phyloP scores from a whole-genome alignment of 2,113 vertebrate species.

The Rhabdornis inornatus region DNA sequence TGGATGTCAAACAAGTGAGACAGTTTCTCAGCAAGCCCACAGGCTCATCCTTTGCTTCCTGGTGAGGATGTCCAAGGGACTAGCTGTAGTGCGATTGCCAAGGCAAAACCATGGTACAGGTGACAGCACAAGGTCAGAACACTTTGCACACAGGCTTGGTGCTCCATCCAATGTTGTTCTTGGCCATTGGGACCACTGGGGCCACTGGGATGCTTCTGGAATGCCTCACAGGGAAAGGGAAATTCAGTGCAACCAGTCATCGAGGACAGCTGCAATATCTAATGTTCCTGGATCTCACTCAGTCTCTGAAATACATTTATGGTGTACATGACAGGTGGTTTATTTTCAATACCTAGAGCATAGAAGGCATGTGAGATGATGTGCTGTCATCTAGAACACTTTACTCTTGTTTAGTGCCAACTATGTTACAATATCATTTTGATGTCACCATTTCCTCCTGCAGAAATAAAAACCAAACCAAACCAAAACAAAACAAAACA shows the following conservation, averaged over 20 bases:
- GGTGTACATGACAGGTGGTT: constrained; percentile 1
- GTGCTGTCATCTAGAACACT: constrained; percentile 59
- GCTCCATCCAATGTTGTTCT: background rate
- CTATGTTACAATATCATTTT: constrained; percentile 67
- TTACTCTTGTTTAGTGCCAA: constrained; percentile 62
- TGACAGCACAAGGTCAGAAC: background rate
- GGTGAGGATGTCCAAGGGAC: background rate
- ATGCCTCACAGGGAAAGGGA: background rate
- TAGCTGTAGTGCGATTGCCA: background rate
- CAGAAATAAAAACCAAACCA: constrained; percentile 48
- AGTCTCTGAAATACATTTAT: background rate
- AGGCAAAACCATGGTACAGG: background rate
- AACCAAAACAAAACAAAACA: constrained; percentile 14
- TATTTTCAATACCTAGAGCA: constrained; percentile 47
- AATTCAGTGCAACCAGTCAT: background rate
- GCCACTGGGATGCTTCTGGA: background rate
- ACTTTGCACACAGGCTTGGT: background rate
- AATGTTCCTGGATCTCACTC: constrained; percentile 4
- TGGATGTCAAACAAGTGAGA: background rate
- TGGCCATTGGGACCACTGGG: background rate
- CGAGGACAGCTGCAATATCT: background rate
- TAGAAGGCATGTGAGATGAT: constrained; percentile 39
- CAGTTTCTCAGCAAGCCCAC: background rate
- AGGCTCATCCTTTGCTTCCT: background rate
- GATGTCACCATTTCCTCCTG: constrained; percentile 53